Evolutionary conservation across 2,113 vertebrate species (phyloP).

Genomic region (Nothobranchius kuhntae): DNA sequence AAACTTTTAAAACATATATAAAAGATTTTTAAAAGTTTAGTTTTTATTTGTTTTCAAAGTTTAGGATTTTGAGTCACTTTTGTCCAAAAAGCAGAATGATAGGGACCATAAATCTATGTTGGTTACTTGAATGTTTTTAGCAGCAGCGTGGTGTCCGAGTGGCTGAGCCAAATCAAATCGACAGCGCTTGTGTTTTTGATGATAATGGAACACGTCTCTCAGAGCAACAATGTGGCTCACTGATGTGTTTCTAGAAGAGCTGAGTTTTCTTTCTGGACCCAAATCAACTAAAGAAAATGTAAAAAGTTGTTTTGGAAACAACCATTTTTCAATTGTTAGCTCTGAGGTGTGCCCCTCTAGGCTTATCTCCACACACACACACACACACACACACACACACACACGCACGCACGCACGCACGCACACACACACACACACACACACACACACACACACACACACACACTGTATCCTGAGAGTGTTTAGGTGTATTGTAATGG

Average conservation of each 20-base stretch:
- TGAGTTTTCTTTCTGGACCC: conserved; percentile 1
- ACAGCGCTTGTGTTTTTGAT: conserved; percentile 10
- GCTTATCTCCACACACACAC: background rate
- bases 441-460: background rate
- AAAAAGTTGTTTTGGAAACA: background rate
- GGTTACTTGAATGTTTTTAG: background rate
- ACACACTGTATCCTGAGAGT: background rate
- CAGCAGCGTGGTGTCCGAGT: background rate
- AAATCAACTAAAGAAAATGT: background rate
- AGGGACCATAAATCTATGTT: background rate
- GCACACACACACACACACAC: background rate
- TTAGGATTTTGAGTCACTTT: no score
- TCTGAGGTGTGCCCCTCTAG: background rate
- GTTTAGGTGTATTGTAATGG: conserved; percentile 17
- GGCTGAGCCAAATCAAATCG: conserved; percentile 8
- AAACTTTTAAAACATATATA: background rate
- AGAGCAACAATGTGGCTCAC: conserved; percentile 2
- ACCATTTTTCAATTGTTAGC: background rate
- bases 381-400: background rate
- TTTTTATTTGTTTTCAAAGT: no score
- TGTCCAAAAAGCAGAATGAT: no score
- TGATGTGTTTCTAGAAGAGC: conserved; percentile 1
- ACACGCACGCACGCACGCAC: background rate
- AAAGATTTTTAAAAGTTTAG: background rate
- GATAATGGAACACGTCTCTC: conserved; percentile 6